These are phyloP conservation scores for Pseudobourletiella spinata DNA, from an alignment of 1,140 invertebrate species.

Conservation along the genomic window DNA sequence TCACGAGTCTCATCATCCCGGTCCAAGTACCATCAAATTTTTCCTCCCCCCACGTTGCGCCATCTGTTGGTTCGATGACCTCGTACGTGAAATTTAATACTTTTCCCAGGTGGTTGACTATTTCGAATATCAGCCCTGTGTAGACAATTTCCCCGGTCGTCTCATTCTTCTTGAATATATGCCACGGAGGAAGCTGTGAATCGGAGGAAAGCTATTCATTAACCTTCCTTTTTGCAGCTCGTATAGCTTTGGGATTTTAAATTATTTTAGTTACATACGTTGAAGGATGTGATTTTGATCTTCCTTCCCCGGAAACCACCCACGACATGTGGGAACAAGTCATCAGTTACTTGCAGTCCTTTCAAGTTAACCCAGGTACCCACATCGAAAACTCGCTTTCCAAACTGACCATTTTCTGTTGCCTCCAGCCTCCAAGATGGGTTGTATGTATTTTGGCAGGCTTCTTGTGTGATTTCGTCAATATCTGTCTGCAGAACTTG, in stretches of 20 bases:
- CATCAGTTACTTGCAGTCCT: slow-evolving; percentile 55
- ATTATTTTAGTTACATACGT: slow-evolving; percentile 29
- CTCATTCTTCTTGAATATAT: slow-evolving; percentile 38
- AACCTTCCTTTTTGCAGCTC: not conserved
- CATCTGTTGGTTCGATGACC: slow-evolving; percentile 11
- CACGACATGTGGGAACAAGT: slow-evolving; percentile 65
- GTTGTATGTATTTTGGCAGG: slow-evolving; percentile 40
- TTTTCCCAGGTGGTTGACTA: slow-evolving; percentile 61
- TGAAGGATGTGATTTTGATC: slow-evolving; percentile 39
- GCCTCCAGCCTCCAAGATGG: slow-evolving; percentile 52
- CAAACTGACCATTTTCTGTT: slow-evolving; percentile 54
- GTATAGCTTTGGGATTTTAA: slow-evolving; percentile 4
- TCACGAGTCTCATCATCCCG: slow-evolving; percentile 41
- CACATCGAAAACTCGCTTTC: slow-evolving; percentile 49
- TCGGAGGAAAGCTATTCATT: not conserved
- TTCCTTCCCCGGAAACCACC: slow-evolving; percentile 66
- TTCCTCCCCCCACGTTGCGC: slow-evolving; percentile 22
- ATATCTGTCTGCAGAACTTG: slow-evolving; percentile 38
- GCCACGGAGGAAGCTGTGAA: slow-evolving; percentile 72
- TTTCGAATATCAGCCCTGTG: slow-evolving; percentile 68
- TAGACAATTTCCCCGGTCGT: slow-evolving; percentile 40
- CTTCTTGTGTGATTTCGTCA: slow-evolving; percentile 40
- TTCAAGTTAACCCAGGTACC: slow-evolving; percentile 62
- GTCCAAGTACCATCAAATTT: slow-evolving; percentile 27
- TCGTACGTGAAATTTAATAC: slow-evolving; percentile 70